Evolutionary conservation across 2,113 vertebrate genomes (phyloP).

Genomic region (Crotalus viridis): DNA sequence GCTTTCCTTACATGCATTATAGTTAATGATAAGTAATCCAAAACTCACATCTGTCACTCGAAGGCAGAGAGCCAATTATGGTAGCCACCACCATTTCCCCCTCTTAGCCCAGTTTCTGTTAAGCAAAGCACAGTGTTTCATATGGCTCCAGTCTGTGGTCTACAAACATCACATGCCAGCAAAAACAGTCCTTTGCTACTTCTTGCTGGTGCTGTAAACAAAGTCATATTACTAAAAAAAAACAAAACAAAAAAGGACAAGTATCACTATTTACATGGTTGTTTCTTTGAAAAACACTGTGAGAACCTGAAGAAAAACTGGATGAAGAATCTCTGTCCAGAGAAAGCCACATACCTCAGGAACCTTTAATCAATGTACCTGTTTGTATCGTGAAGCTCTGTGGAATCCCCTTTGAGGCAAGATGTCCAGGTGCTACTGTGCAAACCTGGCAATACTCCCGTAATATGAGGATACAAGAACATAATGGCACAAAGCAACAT

Average conservation of each 20-base stretch:
- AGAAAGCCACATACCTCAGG: not conserved
- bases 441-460: not conserved
- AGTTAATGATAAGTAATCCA: not conserved
- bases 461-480: not conserved
- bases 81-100: not conserved
- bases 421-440: not conserved
- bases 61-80: not conserved
- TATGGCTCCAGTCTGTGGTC: not conserved
- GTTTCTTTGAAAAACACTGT: not conserved
- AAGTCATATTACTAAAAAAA: not conserved
- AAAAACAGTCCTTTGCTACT: not conserved
- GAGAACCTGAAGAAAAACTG: not conserved
- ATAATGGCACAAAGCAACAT: not conserved
- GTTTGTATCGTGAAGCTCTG: not conserved
- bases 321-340: constrained; percentile 1
- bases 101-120: constrained; percentile 56
- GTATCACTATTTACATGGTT: constrained; percentile 6
- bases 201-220: not conserved
- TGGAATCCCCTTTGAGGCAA: not conserved
- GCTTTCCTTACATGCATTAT: not conserved
- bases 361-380: not conserved
- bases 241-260: not conserved
- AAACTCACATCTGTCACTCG: constrained; percentile 1
- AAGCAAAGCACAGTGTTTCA: constrained; percentile 48
- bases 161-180: not conserved